Base-by-base conservation (phyloP, 2,797 vertebrate genomes). In the Gobio occitaniae region DNA sequence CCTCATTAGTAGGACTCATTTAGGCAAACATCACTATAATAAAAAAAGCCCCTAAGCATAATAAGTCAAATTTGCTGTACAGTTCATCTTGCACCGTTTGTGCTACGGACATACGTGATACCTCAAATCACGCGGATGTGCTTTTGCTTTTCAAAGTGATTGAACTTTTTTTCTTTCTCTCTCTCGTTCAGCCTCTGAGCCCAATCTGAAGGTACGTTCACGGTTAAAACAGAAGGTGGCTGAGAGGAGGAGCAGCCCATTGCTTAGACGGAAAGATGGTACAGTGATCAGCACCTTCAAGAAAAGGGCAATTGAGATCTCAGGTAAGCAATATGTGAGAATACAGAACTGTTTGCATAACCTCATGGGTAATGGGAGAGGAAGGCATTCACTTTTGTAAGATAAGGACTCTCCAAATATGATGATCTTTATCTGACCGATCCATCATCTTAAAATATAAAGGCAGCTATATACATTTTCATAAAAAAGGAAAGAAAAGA, bases 151-250 rank as follows among this genome's bases (percentile, higher is more conserved):
- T 48, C 47, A 32, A 68, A 56, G 9, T 38, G 44, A 15, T 6
- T 61, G 1, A 78, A 47, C 41, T 50, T 38, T 29, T 17, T 82
- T 38, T 71, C 32, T 36, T 32, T 74, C 36, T 74, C 25, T 44
- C 44, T 25, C 17, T 69, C 19, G 12, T 79, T 74, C 90, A 97
- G 96, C 96, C 65, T 97, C 96, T 0, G 96, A 97, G 90, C 96
- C 96, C 91, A 97, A 97, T 92, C 92, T 97, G 92, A 97, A 97
- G 91, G 95, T 97, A 36, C 95, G 96, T 52, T 97, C 96, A 0
- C 93, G 96, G 89, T 95, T 97, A 94, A 97, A 97, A 92, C 96
- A 97, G 93, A 97, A 97, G 91, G 96, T 97, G 81, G 95, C 96
- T 0, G 96, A 97, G 92, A 89, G 96, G 16, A 90, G 96, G 88